Conservation (phyloP, 2,113 vertebrate genomes). For the Connochaetes taurinus region DNA sequence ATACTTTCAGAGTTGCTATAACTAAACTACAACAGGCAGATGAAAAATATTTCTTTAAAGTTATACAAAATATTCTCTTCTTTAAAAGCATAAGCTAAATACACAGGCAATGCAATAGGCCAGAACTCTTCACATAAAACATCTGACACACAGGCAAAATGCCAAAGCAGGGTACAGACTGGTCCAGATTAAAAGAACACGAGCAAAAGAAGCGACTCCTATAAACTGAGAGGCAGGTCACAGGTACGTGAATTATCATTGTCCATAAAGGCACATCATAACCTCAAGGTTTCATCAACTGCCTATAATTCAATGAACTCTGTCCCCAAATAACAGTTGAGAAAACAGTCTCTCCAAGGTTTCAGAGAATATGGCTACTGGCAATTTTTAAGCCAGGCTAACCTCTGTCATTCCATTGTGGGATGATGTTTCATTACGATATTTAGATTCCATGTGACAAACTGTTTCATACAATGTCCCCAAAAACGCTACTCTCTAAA, state of each 20-base stretch:
- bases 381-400: conserved; percentile 30
- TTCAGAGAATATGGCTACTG: background rate
- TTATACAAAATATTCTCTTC: conserved; percentile 36
- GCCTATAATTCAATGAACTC: conserved; percentile 33
- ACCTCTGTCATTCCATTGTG: conserved; percentile 53
- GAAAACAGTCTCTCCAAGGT: background rate
- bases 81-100: conserved; percentile 46
- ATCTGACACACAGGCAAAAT: conserved; percentile 26
- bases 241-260: background rate
- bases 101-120: background rate
- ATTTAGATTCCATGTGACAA: conserved; percentile 61
- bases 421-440: conserved; percentile 29
- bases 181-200: background rate
- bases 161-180: background rate
- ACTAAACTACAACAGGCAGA: background rate
- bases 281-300: conserved; percentile 27
- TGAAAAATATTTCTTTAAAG: conserved; percentile 42
- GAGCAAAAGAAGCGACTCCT: background rate
- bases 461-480: conserved; percentile 65
- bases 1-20: conserved; percentile 8
- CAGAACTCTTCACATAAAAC: conserved; percentile 22
- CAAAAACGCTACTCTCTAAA: conserved; percentile 59
- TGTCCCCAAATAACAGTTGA: background rate
- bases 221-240: background rate
- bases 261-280: background rate